Conservation (phyloP, 2,797 vertebrate species). For the Lithobates sylvaticus region DNA sequence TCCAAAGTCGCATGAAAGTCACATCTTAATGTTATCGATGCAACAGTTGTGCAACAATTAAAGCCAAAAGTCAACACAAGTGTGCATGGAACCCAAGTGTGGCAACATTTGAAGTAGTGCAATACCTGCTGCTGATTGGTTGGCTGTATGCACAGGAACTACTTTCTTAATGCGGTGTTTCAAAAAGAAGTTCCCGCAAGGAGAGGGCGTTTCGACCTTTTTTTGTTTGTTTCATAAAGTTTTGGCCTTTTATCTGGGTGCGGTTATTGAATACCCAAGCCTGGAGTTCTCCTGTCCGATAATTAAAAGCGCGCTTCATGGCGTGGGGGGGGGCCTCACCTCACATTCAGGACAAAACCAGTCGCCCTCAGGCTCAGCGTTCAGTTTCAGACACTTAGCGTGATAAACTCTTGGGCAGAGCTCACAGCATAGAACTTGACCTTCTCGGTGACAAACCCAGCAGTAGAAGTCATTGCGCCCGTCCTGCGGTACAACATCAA, state of each 20-base stretch:
- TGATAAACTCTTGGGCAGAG: constrained; percentile 99
- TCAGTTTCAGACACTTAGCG: constrained; percentile 99
- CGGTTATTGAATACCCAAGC: not conserved
- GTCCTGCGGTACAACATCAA: constrained; percentile 99
- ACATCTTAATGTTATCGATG: too few relatives aligned
- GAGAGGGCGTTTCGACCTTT: too few relatives aligned
- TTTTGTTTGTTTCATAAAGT: too few relatives aligned
- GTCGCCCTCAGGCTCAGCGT: constrained; percentile 92
- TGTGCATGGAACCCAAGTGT: too few relatives aligned
- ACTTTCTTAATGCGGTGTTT: too few relatives aligned
- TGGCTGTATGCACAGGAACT: too few relatives aligned
- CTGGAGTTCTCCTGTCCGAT: not conserved
- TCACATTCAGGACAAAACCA: constrained; percentile 99
- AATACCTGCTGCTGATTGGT: too few relatives aligned
- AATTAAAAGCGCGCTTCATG: not conserved
- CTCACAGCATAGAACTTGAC: constrained; percentile 99
- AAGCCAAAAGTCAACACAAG: too few relatives aligned
- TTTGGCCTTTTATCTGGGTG: not conserved
- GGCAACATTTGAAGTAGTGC: too few relatives aligned
- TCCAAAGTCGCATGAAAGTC: too few relatives aligned
- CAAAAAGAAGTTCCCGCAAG: too few relatives aligned
- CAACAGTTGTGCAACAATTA: too few relatives aligned
- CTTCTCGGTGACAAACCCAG: constrained; percentile 98
- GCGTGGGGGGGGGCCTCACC: constrained; percentile 77
- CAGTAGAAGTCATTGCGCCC: constrained; percentile 99